Evolutionary conservation across 2,113 vertebrate species (phyloP).

Genomic region (Triplophysa rosa): DNA sequence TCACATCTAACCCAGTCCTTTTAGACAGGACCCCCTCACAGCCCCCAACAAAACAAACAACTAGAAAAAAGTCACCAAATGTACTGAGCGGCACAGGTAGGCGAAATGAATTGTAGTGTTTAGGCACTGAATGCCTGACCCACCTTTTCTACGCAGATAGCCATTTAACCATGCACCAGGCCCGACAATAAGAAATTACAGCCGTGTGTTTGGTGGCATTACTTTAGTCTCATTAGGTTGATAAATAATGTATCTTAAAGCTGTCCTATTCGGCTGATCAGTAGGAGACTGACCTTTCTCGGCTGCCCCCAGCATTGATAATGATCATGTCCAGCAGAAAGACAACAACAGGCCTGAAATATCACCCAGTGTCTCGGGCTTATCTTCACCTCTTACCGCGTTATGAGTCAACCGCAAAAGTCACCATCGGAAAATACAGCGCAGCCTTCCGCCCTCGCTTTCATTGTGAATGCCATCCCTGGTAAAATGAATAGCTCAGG

Average conservation of each 20-base stretch:
- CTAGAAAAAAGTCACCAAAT: too few relatives aligned
- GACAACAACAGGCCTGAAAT: slow-evolving; percentile 44
- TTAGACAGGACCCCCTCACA: too few relatives aligned
- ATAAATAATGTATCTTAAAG: slow-evolving; percentile 31
- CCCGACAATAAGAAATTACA: neutral
- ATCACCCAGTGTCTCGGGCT: slow-evolving; percentile 15
- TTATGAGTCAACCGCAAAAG: slow-evolving; percentile 38
- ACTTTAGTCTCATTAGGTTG: slow-evolving; percentile 4
- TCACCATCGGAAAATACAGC: slow-evolving; percentile 21
- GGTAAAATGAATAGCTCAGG: neutral
- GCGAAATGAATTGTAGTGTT: too few relatives aligned
- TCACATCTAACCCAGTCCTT: too few relatives aligned
- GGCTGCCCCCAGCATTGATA: slow-evolving; percentile 25
- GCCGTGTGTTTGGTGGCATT: neutral
- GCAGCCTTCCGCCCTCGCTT: neutral
- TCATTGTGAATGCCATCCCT: neutral
- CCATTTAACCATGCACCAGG: neutral
- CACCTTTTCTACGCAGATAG: neutral
- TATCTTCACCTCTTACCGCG: slow-evolving; percentile 19
- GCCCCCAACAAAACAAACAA: too few relatives aligned
- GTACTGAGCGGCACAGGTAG: too few relatives aligned
- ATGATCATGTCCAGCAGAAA: slow-evolving; percentile 15
- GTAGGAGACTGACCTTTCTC: slow-evolving; percentile 47
- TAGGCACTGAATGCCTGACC: neutral
- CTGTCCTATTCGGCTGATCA: slow-evolving; percentile 4